phyloP scores from a whole-genome alignment of 2,888 invertebrate species.

The Ariolimax columbianus region DNA sequence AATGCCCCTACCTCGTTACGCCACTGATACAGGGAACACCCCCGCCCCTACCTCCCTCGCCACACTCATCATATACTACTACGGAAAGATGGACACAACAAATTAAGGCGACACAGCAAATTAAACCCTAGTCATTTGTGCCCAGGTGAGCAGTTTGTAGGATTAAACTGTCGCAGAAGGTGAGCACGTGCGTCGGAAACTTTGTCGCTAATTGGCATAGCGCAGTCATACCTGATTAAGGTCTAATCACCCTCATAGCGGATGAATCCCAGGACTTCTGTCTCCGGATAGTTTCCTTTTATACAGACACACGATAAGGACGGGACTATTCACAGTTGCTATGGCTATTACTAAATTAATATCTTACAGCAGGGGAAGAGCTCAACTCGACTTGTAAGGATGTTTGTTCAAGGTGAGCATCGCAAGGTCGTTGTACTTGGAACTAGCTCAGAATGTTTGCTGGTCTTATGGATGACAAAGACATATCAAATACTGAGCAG shows the following conservation, averaged over 20 bases:
- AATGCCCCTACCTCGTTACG: no score
- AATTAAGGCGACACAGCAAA: not conserved
- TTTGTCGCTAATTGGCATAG: slow-evolving; percentile 37
- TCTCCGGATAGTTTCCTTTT: not conserved
- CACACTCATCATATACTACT: not conserved
- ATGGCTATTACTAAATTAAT: slow-evolving; percentile 36
- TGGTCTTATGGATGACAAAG: not conserved
- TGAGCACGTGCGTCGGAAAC: slow-evolving; percentile 33
- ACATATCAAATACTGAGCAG: not conserved
- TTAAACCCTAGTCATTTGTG: not conserved
- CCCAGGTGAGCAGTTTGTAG: slow-evolving; percentile 46
- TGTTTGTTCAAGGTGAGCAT: not conserved
- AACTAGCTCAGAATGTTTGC: not conserved
- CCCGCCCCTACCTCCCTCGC: no score
- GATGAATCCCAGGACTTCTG: slow-evolving; percentile 19
- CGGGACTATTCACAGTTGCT: not conserved
- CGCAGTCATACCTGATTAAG: slow-evolving; percentile 47
- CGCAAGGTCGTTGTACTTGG: not conserved
- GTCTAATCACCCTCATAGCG: slow-evolving; percentile 47
- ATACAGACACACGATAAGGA: not conserved
- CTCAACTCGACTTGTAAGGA: not conserved
- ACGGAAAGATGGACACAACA: not conserved
- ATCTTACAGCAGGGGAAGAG: not conserved
- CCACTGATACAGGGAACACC: no score
- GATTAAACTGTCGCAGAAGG: slow-evolving; percentile 36